A percentile compares a stretch with the other conserved stretches of the same genome.
Evolutionary conservation across 2,888 invertebrate species (phyloP).

Genomic region (Limnephilus rhombicus): DNA sequence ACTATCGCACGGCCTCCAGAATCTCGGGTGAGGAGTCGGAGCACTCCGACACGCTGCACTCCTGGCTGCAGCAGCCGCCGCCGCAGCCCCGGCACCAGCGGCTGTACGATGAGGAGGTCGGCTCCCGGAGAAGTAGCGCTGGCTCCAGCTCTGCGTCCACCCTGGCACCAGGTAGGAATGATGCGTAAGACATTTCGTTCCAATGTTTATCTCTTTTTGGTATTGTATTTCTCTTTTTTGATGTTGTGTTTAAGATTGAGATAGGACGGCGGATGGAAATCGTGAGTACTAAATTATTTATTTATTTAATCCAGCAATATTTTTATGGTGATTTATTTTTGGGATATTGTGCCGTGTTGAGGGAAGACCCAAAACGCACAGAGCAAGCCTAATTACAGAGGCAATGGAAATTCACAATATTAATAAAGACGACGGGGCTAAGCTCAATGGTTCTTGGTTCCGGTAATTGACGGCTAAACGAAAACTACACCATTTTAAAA

Average conservation of each 20-base stretch:
- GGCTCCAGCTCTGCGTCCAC: slow-evolving; percentile 63
- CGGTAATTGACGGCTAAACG: no score
- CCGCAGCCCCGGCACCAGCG: slow-evolving; percentile 39
- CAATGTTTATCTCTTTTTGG: slow-evolving; percentile 69
- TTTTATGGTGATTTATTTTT: background rate
- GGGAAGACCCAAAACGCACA: no score
- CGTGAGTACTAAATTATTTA: slow-evolving; percentile 31
- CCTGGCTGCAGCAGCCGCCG: slow-evolving; percentile 47
- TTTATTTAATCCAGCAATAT: background rate
- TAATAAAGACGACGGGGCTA: no score
- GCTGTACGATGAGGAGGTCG: slow-evolving; percentile 51
- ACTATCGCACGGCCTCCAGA: slow-evolving; percentile 59
- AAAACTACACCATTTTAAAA: no score
- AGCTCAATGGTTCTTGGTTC: no score
- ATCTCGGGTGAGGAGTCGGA: slow-evolving; percentile 56
- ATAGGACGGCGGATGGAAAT: background rate
- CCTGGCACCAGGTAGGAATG: slow-evolving; percentile 76
- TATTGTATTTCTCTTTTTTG: slow-evolving; percentile 45
- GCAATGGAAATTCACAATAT: no score
- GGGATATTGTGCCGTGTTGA: no score
- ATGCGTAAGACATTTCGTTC: slow-evolving; percentile 78
- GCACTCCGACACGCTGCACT: slow-evolving; percentile 55
- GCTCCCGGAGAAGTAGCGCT: slow-evolving; percentile 66
- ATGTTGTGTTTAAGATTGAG: slow-evolving; percentile 44
- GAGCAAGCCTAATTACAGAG: no score